These are phyloP conservation scores for Augiades crinisus DNA, from an alignment of 2,888 invertebrate genomes.

Conservation along the genomic window DNA sequence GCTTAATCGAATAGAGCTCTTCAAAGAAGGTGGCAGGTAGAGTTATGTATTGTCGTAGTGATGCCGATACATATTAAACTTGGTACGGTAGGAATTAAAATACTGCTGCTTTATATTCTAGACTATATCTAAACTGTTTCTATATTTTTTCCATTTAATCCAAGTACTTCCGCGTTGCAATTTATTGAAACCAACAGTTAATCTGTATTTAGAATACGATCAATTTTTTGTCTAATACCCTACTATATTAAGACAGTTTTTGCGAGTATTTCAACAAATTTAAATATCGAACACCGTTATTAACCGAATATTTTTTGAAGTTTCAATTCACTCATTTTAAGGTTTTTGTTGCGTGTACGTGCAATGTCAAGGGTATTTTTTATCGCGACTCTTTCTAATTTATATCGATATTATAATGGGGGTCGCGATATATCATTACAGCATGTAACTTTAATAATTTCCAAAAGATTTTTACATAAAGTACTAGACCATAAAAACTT, in stretches of 20 bases:
- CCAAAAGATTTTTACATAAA: too few relatives aligned
- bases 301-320: neutral
- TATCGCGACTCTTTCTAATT: conserved; percentile 1
- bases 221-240: neutral
- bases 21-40: too few relatives aligned
- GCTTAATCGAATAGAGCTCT: too few relatives aligned
- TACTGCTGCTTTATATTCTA: too few relatives aligned
- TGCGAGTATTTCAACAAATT: neutral
- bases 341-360: conserved; percentile 20
- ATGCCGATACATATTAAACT: too few relatives aligned
- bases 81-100: too few relatives aligned
- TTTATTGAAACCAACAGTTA: conserved; percentile 18
- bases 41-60: too few relatives aligned
- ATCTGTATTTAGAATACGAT: conserved; percentile 1
- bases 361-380: conserved; percentile 20
- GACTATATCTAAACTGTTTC: too few relatives aligned
- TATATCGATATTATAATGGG: neutral
- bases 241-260: neutral
- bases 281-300: conserved; percentile 17
- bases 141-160: conserved; percentile 1
- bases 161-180: conserved; percentile 10
- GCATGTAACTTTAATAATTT: too few relatives aligned
- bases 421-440: too few relatives aligned
- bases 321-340: conserved; percentile 10
- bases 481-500: too few relatives aligned